phyloP scores from a whole-genome alignment of 1,140 invertebrate species.

The Lamellibrachia luymesi region DNA sequence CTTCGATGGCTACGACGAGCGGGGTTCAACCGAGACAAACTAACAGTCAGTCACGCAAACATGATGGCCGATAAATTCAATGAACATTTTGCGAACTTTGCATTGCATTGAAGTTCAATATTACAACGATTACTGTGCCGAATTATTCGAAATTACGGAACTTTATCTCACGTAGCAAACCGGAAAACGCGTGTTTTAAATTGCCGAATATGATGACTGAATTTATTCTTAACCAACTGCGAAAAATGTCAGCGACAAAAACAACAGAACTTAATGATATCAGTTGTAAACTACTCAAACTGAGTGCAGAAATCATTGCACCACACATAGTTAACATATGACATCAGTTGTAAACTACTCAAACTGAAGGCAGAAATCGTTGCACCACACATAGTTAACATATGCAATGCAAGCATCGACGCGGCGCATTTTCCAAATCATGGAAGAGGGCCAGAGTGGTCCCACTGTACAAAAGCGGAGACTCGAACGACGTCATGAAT shows the following conservation, averaged over 20 bases:
- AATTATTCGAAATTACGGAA: background rate
- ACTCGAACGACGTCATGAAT: background rate
- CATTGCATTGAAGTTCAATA: background rate
- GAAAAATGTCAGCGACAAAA: background rate
- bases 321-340: background rate
- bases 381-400: background rate
- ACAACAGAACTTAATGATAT: background rate
- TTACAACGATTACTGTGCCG: background rate
- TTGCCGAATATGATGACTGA: slow-evolving; percentile 5
- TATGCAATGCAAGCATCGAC: background rate
- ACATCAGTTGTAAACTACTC: background rate
- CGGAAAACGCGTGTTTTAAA: background rate
- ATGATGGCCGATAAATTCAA: background rate
- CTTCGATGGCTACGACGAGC: background rate
- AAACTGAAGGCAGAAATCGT: background rate
- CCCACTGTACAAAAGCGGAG: background rate
- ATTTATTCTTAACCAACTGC: background rate
- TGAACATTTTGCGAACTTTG: background rate
- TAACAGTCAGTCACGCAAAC: background rate
- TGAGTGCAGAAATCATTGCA: background rate
- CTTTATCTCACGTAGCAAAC: background rate
- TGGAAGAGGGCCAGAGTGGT: slow-evolving; percentile 1
- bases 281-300: background rate
- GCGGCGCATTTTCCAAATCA: background rate
- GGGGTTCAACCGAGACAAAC: background rate